Evolutionary conservation across 2,113 vertebrate species (phyloP), one percentile per base, ranked within the genome.

Genomic region (Equus przewalskii): DNA sequence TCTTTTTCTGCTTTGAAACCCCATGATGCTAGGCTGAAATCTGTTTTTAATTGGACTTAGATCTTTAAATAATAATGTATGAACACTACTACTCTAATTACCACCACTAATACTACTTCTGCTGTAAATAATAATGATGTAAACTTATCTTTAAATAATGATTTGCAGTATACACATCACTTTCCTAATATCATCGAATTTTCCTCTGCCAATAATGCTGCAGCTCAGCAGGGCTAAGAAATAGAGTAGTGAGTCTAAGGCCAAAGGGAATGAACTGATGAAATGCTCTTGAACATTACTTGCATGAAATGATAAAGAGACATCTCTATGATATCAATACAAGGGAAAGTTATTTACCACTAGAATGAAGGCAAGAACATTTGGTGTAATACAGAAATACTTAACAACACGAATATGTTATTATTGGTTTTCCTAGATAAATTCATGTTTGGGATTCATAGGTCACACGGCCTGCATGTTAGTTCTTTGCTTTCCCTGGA

Each of bases 391-490:
- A 28, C 10, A 30, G 58, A 82, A 8, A 51, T 5, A 33, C 7
- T 80, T 19, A 22, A 44, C 7, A 64, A 16, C 4, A 30, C 36
- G 10, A 80, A 36, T 46, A 1, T 33, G 46, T 33, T 22, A 19
- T 64, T 64, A 73, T 12, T 54, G 33, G 0, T 1, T 62, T 36
- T 72, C 16, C 15, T 30, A 13, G 24, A 65, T 80, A 26, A 92
- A 12, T 87, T 78, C 15, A 16, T 30, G 0, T 46, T 49, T 60
- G 28, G 8, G 14, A 81, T 30, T 69, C 12, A 54, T 3, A 79
- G 12, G 33, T 5, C 15, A 28, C 2, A 54, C 6, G 36, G 0
- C 7, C 14, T 64, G 26, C 3, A 14, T 70, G 21, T n/a, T 28
- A 70, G 2, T 7, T 49, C 18, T 33, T 91, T 13, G 16, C 10